Evolutionary conservation across 2,113 vertebrate species (phyloP), one percentile per base, ranked within the genome.

Genomic region (Taurulus bubalis): DNA sequence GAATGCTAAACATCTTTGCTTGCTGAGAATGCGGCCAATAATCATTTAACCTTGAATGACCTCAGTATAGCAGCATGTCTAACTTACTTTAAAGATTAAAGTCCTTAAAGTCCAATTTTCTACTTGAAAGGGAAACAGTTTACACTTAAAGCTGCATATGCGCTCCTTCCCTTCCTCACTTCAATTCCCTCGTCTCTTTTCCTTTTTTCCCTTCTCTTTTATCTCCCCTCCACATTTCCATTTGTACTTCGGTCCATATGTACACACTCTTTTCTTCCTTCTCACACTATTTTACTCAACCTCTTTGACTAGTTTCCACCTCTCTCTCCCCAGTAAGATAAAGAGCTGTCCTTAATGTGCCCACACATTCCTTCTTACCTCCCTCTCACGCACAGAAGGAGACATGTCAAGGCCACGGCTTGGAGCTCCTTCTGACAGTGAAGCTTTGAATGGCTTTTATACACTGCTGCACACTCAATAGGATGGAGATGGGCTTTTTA

Each of bases 361-460:
- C 42, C 69, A 55, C 69, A n/a, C 4, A 64, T 65, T 69, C 40
- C 38, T 77, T 22, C 26, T 65, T 14, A 8, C 16, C 12, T 74
- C 38, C 45, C 15, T 65, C 40, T 65, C 55, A 30, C 66, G 59
- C 10, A 64, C 51, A 67, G 28, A 80, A 58, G 47, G 28, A 66
- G 53, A 80, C 64, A 75, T 49, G 56, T 42, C 49, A 78, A 77
- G 68, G 75, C 82, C 70, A 45, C 22, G 42, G 45, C 18, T 10
- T 20, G 56, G 65, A 40, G 49, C 67, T 66, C 36, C 51, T 11
- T 6, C 76, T 65, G 14, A 51, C 60, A 49, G 18, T 58, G 24
- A 26, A 59, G 66, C 22, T 76, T 30, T 65, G n/a, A 74, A 70
- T 42, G 14, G 20, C 32, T 66, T 62, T 40, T 58, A 53, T 53